These are phyloP conservation scores for Diabrotica balteata DNA, from an alignment of 2,888 invertebrate genomes.

Conservation along the genomic window DNA sequence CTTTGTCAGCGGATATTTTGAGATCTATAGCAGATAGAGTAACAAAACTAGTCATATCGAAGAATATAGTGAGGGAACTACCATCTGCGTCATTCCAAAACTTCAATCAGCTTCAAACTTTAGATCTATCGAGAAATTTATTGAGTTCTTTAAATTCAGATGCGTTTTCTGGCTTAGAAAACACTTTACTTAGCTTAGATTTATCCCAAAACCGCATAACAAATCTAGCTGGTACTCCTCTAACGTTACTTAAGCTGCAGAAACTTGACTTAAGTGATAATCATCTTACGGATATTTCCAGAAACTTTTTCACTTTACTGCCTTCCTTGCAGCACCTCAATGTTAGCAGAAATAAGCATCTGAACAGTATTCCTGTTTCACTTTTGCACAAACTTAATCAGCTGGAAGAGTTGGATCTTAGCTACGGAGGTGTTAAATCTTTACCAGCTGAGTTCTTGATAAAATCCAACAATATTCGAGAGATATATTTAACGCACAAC, in stretches of 20 bases:
- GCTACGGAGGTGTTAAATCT: slow-evolving; percentile 75
- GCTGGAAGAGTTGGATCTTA: slow-evolving; percentile 75
- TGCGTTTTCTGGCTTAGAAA: slow-evolving; percentile 79
- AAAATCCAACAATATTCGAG: slow-evolving; percentile 71
- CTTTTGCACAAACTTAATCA: slow-evolving; percentile 76
- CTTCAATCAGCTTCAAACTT: slow-evolving; percentile 73
- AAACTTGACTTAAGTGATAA: slow-evolving; percentile 82
- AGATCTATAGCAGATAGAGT: slow-evolving; percentile 75
- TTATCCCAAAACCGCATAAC: slow-evolving; percentile 78
- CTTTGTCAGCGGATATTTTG: slow-evolving; percentile 80
- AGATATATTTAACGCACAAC: slow-evolving; percentile 76
- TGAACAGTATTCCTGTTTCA: slow-evolving; percentile 69
- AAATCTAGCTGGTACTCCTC: slow-evolving; percentile 69
- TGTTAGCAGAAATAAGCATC: slow-evolving; percentile 76
- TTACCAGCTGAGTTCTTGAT: slow-evolving; percentile 76
- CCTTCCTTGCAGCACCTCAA: slow-evolving; percentile 75
- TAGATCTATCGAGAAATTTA: slow-evolving; percentile 84
- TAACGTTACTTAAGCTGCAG: slow-evolving; percentile 70
- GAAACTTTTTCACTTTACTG: slow-evolving; percentile 72
- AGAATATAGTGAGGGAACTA: slow-evolving; percentile 87
- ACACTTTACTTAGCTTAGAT: slow-evolving; percentile 73
- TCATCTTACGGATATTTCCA: slow-evolving; percentile 74
- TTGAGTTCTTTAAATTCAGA: slow-evolving; percentile 74
- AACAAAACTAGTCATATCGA: slow-evolving; percentile 74
- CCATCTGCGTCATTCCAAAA: slow-evolving; percentile 81